Conservation (phyloP, 1,140 invertebrate species). For the Magallana angulata region DNA sequence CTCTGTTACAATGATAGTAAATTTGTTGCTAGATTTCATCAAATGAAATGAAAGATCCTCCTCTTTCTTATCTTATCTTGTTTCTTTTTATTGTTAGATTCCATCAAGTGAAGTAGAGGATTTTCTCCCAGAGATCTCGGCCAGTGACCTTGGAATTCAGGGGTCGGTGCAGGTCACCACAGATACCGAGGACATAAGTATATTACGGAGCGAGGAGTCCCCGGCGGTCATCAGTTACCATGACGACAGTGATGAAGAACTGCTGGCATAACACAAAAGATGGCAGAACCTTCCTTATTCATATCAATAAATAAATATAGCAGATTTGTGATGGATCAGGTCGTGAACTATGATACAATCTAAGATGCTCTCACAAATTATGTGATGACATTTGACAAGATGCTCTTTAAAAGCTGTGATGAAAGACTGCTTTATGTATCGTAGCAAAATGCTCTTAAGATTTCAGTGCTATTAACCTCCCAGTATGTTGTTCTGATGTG, state of each 20-base stretch:
- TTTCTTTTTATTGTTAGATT: neutral
- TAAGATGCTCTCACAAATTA: no score
- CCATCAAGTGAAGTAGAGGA: constrained; percentile 35
- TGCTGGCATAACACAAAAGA: constrained; percentile 56
- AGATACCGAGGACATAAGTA: constrained; percentile 58
- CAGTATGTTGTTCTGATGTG: no score
- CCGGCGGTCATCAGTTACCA: constrained; percentile 60
- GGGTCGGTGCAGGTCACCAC: constrained; percentile 39
- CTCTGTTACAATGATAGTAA: neutral
- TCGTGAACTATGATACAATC: no score
- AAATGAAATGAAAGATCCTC: neutral
- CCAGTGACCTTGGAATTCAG: neutral
- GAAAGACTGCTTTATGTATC: no score
- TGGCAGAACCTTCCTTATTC: no score
- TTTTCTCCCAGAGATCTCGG: neutral
- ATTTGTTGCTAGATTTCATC: neutral
- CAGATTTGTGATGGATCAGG: no score
- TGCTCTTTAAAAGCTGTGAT: no score
- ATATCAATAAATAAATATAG: no score
- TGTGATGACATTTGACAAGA: no score
- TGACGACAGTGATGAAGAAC: constrained; percentile 72
- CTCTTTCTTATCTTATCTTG: neutral
- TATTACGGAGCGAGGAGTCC: constrained; percentile 51
- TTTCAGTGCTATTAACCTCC: no score
- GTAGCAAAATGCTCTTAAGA: no score